Conservation (phyloP, 2,797 vertebrate genomes). For the Carapus acus region DNA sequence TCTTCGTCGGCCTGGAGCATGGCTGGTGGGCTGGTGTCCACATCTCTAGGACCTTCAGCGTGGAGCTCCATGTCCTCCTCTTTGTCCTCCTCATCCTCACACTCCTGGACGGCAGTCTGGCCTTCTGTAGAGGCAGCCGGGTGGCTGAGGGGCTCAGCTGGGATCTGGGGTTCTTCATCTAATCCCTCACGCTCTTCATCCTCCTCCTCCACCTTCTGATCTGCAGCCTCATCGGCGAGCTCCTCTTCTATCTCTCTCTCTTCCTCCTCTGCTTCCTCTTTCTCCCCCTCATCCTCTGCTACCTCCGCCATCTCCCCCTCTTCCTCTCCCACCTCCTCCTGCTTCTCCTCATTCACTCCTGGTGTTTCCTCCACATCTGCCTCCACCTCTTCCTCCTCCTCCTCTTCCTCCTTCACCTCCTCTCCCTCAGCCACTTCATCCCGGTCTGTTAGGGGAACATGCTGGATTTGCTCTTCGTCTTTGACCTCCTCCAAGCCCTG, state of each 20-base stretch:
- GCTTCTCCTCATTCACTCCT: conserved; percentile 12
- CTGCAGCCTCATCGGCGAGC: background rate
- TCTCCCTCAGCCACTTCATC: conserved; percentile 13
- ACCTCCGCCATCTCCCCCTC: conserved; percentile 4
- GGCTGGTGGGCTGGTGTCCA: conserved; percentile 1
- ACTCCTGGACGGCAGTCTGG: background rate
- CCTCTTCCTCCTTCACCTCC: too few species aligned
- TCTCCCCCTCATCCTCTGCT: conserved; percentile 3
- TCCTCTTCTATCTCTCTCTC: conserved; percentile 18
- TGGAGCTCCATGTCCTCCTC: conserved; percentile 8
- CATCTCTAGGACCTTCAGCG: background rate
- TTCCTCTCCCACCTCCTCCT: conserved; percentile 26
- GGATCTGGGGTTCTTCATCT: conserved; percentile 5
- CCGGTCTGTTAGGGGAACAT: background rate
- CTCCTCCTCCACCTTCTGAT: conserved; percentile 16
- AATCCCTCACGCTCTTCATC: conserved; percentile 20
- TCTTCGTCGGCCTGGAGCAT: conserved; percentile 1
- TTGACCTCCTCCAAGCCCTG: conserved; percentile 21
- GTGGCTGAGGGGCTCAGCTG: background rate
- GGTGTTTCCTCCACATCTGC: too few species aligned
- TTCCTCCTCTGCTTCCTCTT: conserved; percentile 18
- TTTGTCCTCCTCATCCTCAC: conserved; percentile 17
- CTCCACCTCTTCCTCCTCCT: too few species aligned
- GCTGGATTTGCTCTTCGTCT: conserved; percentile 19
- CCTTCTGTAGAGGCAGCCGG: background rate